Base-by-base conservation (phyloP, 2,888 invertebrate species). In the Elmis aenea region DNA sequence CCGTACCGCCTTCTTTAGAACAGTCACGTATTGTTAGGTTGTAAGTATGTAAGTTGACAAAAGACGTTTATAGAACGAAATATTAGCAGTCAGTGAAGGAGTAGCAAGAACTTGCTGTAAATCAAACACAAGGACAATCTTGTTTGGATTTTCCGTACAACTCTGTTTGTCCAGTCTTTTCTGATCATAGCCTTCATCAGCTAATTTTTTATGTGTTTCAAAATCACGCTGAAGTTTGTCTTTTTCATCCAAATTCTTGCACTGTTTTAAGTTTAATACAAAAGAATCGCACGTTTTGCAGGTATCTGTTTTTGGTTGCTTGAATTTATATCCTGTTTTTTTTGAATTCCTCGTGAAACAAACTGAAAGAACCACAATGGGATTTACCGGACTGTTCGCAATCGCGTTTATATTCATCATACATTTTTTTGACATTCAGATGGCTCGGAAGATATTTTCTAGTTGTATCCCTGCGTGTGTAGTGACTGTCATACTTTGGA, bases 31-130 rank as follows among this genome's bases (percentile, higher is more conserved):
- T 26, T n/a, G 37, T 42, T 18, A 38, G 29, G 23, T 38, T 41
- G 30, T 27, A 41, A n/a, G n/a, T n/a, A n/a, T n/a, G n/a, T n/a
- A n/a, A 16, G 33, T 38, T 20, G 38, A 42, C 3, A 42, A 27
- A 2, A 42, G 15, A 5, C 33, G 32, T 27, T 42, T 42, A 26
- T 42, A 42, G 23, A 38, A 38, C 3, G 33, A 33, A 26, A 42
- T 26, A 13, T 42, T 42, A 9, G 42, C 26, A 2, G 33, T 42
- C 20, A 45, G 33, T 22, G 37, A 41, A 27, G 40, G 44, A 8
- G 40, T 45, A 14, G 29, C 34, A 15, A 42, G 21, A 6, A 42
- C 38, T 31, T 42, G 38, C 16, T 42, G 42, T 22, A 44, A 38
- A 21, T 44, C 41, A 40, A 48, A 48, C 16, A 37, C 32, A 15